Conservation (phyloP, 2,888 invertebrate species). For the Ashinkailepas kermadecensis region DNA sequence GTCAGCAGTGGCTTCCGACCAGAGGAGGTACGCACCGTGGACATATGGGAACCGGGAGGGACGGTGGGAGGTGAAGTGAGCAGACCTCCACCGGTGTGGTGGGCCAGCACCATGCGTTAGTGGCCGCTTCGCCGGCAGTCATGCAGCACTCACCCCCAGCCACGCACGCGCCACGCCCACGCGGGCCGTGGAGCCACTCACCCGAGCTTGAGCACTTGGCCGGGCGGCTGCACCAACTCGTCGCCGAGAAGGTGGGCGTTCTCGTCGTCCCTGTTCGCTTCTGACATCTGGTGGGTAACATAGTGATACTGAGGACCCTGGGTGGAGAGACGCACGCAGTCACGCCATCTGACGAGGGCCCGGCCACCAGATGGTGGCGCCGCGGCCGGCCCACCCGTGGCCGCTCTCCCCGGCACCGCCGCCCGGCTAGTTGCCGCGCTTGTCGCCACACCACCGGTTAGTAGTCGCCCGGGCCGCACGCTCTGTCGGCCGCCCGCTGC, state of each 20-base stretch:
- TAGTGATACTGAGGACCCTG: conserved; percentile 15
- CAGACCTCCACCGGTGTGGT: not conserved
- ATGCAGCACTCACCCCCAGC: not conserved
- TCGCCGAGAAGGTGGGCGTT: conserved; percentile 93
- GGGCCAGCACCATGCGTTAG: not conserved
- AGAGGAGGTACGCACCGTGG: not conserved
- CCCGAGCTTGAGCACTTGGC: conserved; percentile 96
- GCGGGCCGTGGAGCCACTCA: conserved; percentile 51
- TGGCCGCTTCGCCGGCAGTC: no score
- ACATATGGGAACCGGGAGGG: not conserved
- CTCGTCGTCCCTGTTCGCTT: conserved; percentile 82
- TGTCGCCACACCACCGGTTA: no score
- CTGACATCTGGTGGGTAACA: conserved; percentile 74
- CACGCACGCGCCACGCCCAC: not conserved
- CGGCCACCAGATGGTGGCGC: not conserved
- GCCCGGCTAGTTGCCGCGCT: not conserved
- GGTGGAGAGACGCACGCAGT: not conserved
- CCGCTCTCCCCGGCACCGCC: not conserved
- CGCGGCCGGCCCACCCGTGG: not conserved
- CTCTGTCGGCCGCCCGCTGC: no score
- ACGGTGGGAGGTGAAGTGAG: not conserved
- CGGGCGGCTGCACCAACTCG: conserved; percentile 87
- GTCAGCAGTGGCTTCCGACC: not conserved
- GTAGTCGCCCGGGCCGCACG: no score
- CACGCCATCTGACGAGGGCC: conserved; percentile 12